phyloP scores from a whole-genome alignment of 2,888 invertebrate species.

The Eustalomyia histrio region DNA sequence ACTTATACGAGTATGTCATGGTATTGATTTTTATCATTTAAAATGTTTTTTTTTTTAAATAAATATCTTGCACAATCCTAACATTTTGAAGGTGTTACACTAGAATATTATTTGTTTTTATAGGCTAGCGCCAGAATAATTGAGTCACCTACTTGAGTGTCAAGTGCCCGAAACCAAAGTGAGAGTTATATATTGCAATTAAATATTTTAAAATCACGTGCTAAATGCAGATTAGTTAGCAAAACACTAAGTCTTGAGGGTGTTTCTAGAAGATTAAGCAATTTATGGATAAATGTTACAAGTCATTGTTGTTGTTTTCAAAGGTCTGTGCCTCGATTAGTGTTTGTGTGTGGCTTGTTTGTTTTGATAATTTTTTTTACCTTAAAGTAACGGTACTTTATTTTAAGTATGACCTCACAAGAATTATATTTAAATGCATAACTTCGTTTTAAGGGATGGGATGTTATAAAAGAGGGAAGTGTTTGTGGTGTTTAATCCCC shows the following conservation, averaged over 20 bases:
- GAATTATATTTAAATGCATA: too few species aligned
- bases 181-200: neutral
- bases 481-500: too few species aligned
- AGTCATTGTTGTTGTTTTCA: neutral
- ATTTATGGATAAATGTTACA: neutral
- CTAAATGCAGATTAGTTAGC: conserved; percentile 4
- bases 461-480: too few species aligned
- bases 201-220: neutral
- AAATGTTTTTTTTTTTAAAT: conserved; percentile 24
- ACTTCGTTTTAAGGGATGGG: too few species aligned
- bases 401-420: too few species aligned
- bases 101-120: conserved; percentile 22
- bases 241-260: conserved; percentile 14
- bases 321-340: too few species aligned
- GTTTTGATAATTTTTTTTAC: too few species aligned
- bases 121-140: conserved; percentile 51
- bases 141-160: conserved; percentile 44
- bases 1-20: too few species aligned
- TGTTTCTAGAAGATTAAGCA: conserved; percentile 10
- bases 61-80: conserved; percentile 15
- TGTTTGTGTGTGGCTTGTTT: too few species aligned
- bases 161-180: conserved; percentile 24
- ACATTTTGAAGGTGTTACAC: conserved; percentile 43
- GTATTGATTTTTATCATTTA: neutral
- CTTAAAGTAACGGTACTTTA: too few species aligned